These are phyloP conservation scores for Cercopithecus petaurista DNA, from an alignment of 2,797 vertebrate genomes.

Conservation along the genomic window DNA sequence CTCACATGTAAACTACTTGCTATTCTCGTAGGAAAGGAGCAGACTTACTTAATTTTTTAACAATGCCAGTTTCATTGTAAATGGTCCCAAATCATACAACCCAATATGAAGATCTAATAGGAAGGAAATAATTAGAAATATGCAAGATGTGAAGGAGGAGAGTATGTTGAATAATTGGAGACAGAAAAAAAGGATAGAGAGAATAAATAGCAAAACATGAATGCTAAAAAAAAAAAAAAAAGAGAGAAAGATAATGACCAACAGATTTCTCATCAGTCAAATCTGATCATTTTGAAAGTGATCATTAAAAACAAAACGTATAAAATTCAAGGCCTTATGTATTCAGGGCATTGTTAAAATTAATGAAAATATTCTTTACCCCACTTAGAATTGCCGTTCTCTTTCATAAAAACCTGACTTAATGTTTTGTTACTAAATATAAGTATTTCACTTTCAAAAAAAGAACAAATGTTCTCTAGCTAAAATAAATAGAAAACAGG, in stretches of 20 bases:
- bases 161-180: not conserved
- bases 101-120: not conserved
- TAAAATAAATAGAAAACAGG: slow-evolving; percentile 56
- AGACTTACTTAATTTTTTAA: not conserved
- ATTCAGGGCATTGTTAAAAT: slow-evolving; percentile 42
- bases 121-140: not conserved
- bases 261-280: not conserved
- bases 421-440: slow-evolving; percentile 60
- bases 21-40: not conserved
- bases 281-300: not conserved
- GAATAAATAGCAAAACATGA: not conserved
- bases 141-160: not conserved
- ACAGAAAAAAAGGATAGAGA: not conserved
- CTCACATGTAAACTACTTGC: rapidly evolving
- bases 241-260: not conserved
- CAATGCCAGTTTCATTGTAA: not conserved
- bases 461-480: not conserved
- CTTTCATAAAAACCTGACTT: slow-evolving; percentile 35
- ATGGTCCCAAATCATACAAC: not conserved
- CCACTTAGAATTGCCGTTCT: not conserved
- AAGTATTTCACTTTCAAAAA: slow-evolving; percentile 8
- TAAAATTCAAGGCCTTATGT: not conserved
- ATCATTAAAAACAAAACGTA: not conserved
- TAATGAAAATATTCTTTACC: slow-evolving; percentile 56
- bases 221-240: not conserved